Conservation (phyloP, 2,113 vertebrate species). For the Eulemur macaco region DNA sequence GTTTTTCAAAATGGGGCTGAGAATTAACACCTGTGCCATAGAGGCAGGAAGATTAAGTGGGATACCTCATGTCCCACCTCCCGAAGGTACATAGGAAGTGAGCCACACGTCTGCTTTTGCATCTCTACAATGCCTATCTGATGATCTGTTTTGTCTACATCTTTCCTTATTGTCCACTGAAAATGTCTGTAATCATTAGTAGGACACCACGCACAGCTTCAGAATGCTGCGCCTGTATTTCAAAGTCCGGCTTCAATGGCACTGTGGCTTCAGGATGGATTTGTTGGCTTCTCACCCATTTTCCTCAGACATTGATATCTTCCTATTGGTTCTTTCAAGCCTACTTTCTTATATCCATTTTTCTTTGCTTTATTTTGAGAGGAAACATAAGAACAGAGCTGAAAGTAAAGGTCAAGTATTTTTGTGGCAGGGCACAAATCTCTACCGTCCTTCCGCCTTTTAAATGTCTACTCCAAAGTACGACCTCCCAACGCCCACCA, state of each 20-base stretch:
- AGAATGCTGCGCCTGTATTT: background rate
- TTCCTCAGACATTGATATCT: background rate
- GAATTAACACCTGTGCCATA: background rate
- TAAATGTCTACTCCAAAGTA: fast-evolving
- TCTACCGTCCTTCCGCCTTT: background rate
- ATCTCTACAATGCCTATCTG: background rate
- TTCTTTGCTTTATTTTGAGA: slow-evolving; percentile 6
- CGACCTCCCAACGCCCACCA: fast-evolving
- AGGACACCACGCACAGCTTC: background rate
- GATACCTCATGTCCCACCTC: fast-evolving
- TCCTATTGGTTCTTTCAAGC: background rate
- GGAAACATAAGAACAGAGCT: background rate
- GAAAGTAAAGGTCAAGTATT: background rate
- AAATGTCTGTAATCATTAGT: background rate
- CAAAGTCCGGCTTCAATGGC: background rate
- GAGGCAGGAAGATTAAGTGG: background rate
- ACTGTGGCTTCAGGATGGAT: background rate
- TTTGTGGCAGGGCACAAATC: background rate
- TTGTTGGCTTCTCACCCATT: background rate
- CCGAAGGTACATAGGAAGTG: fast-evolving
- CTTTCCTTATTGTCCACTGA: background rate
- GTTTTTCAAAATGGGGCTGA: background rate
- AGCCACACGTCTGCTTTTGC: background rate
- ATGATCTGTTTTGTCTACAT: background rate
- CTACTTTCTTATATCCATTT: background rate